Evolutionary conservation across 92 coral and sea anemone genomes (phyloP), one percentile per base, ranked within the genome.

Genomic region (Siderastrea siderea): DNA sequence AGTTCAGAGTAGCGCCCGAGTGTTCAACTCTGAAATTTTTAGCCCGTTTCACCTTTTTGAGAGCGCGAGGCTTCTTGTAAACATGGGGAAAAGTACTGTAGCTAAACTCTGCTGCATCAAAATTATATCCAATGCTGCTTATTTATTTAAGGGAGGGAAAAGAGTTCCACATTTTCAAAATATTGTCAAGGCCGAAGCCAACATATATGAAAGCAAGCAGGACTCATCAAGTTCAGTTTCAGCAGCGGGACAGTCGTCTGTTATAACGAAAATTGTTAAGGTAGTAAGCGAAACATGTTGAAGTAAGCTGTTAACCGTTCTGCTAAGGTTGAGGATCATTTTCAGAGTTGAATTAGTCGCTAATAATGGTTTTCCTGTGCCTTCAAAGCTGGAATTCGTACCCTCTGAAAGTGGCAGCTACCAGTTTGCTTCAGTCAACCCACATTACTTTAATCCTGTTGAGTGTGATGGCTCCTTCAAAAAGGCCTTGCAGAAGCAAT

Each of bases 381-480:
- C 38, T 26, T 26, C 38, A 26, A 26, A 53, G 86, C 8, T 82
- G 77, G 77, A 82, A 17, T 82, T 68, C 62, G 19, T 43, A 7
- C 86, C 75, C 16, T 19, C 86, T 11, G 26, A 82, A 19, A 53
- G 67, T 49, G 63, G 60, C 11, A 57, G 67, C 77, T 70, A 68
- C 19, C 77, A 50, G 9, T 82, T 17, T 68, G 86, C 70, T 16
- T 47, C 68, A 16, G 17, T 57, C 1, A 69, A 68, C 48, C 87
- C 87, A 71, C 61, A 43, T 15, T 51, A 65, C 75, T 82, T 68
- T 15, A 82, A 82, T 45, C 87, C 59, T 19, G 71, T 82, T 38
- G 87, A 82, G 49, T 82, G 87, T 71, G 79, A 82, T 5, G 87
- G 69, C 62, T 67, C 7, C 13, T 70, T 82, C 68, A 51, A 38